A percentile compares a stretch with the other conserved stretches of the same genome.
phyloP scores from a whole-genome alignment of 2,888 invertebrate species.

The Leptogaster cylindrica region DNA sequence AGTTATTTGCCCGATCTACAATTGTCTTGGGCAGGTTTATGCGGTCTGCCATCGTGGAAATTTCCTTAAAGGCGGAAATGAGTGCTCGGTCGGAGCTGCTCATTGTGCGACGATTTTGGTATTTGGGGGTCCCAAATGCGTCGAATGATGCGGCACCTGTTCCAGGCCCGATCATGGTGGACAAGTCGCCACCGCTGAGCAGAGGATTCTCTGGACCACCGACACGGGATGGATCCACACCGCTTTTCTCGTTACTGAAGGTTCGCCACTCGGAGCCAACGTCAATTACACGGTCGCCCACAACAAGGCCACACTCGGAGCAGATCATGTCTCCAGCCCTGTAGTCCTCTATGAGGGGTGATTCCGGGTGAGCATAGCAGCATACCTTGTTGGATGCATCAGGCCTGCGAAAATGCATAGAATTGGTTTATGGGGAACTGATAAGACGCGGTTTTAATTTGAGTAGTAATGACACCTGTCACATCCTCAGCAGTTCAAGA shows the following conservation, averaged over 20 bases:
- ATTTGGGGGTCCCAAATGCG: slow-evolving; percentile 80
- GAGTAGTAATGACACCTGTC: not conserved
- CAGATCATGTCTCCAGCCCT: slow-evolving; percentile 99
- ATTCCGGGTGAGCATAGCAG: slow-evolving; percentile 95
- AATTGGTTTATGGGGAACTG: not conserved
- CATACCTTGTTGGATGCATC: slow-evolving; percentile 78
- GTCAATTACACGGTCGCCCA: slow-evolving; percentile 99
- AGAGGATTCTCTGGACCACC: slow-evolving; percentile 99
- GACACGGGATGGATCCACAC: slow-evolving; percentile 98
- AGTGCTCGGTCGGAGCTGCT: slow-evolving; percentile 95
- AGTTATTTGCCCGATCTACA: slow-evolving; percentile 92
- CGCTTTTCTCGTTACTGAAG: slow-evolving; percentile 97
- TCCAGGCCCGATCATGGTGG: slow-evolving; percentile 89
- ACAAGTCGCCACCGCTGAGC: slow-evolving; percentile 92
- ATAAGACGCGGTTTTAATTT: too few species aligned
- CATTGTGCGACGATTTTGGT: slow-evolving; percentile 78
- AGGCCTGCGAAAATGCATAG: slow-evolving; percentile 62
- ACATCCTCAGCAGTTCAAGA: not conserved
- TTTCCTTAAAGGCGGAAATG: slow-evolving; percentile 95
- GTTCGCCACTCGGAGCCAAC: slow-evolving; percentile 99
- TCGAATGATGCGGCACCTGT: slow-evolving; percentile 85
- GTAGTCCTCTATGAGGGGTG: slow-evolving; percentile 96
- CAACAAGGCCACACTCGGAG: slow-evolving; percentile 98
- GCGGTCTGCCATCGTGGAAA: slow-evolving; percentile 96
- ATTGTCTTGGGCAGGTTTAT: slow-evolving; percentile 97